phyloP scores from a whole-genome alignment of 1,140 invertebrate genomes.

The Drosophila albomicans region DNA sequence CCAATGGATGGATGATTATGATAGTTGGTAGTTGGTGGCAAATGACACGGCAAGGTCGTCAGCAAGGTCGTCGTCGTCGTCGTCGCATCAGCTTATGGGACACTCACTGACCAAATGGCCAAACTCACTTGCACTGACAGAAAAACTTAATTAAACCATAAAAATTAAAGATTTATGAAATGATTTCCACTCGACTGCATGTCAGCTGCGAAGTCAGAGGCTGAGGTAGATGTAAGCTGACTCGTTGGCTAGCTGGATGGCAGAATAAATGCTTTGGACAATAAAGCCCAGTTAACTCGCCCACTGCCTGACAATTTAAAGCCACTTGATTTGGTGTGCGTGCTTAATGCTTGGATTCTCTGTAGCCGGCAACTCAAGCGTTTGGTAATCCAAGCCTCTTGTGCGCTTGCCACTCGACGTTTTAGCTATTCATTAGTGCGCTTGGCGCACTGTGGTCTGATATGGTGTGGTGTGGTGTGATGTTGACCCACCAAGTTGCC shows the following conservation, averaged over 20 bases:
- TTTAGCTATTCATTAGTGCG: constrained; percentile 52
- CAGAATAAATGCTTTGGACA: constrained; percentile 21
- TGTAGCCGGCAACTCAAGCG: constrained; percentile 51
- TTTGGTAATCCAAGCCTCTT: constrained; percentile 58
- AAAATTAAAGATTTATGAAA: constrained; percentile 82
- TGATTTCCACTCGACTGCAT: constrained; percentile 43
- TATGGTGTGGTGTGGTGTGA: constrained; percentile 13
- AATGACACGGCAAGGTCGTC: constrained; percentile 62
- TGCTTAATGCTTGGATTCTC: constrained; percentile 71
- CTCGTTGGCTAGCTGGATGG: not conserved
- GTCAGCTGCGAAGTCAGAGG: constrained; percentile 2
- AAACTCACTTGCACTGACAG: not conserved
- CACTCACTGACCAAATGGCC: constrained; percentile 25
- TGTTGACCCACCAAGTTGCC: constrained; percentile 8
- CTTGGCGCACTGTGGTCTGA: not conserved
- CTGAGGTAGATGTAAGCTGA: not conserved
- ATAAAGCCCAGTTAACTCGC: constrained; percentile 47
- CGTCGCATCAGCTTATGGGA: constrained; percentile 24
- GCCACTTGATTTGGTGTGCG: constrained; percentile 76
- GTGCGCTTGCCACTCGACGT: constrained; percentile 48
- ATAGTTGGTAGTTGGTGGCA: constrained; percentile 5
- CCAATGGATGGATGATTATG: constrained; percentile 18
- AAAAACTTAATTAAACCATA: constrained; percentile 71
- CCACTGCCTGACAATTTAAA: constrained; percentile 69
- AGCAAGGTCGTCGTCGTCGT: constrained; percentile 46